These are phyloP conservation scores for Stegodyphus dumicola DNA, from an alignment of 1,140 invertebrate genomes.

Conservation along the genomic window DNA sequence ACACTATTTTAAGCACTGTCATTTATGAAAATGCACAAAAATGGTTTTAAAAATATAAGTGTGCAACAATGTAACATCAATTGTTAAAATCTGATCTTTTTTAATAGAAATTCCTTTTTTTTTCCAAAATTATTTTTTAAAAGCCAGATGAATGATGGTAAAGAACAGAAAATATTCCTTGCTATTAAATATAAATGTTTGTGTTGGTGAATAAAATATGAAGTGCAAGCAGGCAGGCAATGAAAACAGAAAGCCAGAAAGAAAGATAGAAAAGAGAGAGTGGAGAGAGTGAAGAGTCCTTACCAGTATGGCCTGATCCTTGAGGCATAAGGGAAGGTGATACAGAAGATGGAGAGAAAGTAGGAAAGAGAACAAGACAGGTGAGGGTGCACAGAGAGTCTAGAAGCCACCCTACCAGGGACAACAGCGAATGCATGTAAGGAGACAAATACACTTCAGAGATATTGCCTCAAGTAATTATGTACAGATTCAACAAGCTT, in stretches of 20 bases:
- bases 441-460: slow-evolving; percentile 55
- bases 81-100: no score
- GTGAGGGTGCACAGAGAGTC: slow-evolving; percentile 60
- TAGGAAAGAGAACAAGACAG: slow-evolving; percentile 61
- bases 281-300: slow-evolving; percentile 44
- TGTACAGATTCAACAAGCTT: slow-evolving; percentile 40
- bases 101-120: no score
- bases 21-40: no score
- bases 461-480: slow-evolving; percentile 18
- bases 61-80: no score
- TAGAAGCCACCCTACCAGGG: slow-evolving; percentile 58
- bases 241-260: slow-evolving; percentile 33
- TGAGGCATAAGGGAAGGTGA: slow-evolving; percentile 58
- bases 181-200: no score
- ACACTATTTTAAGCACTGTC: no score
- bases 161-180: no score
- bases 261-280: slow-evolving; percentile 34
- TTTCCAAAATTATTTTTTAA: no score
- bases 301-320: slow-evolving; percentile 57
- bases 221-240: slow-evolving; percentile 51
- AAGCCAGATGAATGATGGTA: background rate
- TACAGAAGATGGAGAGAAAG: slow-evolving; percentile 60
- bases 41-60: no score
- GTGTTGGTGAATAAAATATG: background rate
- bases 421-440: slow-evolving; percentile 46